Conservation (phyloP, 2,113 vertebrate species). For the Porphyrio hochstetteri region DNA sequence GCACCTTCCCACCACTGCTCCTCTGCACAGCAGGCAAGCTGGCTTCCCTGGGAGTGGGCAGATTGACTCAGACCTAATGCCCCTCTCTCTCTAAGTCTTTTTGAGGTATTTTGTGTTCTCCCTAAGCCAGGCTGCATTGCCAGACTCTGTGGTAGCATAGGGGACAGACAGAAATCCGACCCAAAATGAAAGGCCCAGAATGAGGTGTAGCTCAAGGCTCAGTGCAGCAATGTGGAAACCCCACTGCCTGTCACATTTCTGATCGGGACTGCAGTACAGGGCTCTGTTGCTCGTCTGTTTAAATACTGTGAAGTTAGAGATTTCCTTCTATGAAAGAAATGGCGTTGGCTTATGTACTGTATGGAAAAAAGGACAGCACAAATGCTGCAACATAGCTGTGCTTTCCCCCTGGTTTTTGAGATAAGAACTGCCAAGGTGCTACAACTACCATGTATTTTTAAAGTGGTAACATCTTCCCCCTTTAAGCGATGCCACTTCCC, state of each 20-base stretch:
- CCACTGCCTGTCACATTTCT: neutral
- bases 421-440: neutral
- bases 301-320: neutral
- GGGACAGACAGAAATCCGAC: neutral
- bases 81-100: neutral
- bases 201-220: neutral
- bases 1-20: neutral
- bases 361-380: neutral
- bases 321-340: neutral
- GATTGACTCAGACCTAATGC: neutral
- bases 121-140: neutral
- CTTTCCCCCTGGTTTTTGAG: neutral
- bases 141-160: neutral
- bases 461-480: neutral
- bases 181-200: neutral
- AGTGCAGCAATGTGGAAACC: neutral
- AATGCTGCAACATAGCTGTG: neutral
- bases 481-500: neutral
- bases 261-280: neutral
- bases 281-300: neutral
- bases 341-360: neutral
- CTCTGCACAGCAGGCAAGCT: neutral
- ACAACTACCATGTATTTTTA: neutral
- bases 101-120: neutral
- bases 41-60: fast-evolving